Base-by-base conservation (phyloP, 2,113 vertebrate species). In the Pterocles orientalis region DNA sequence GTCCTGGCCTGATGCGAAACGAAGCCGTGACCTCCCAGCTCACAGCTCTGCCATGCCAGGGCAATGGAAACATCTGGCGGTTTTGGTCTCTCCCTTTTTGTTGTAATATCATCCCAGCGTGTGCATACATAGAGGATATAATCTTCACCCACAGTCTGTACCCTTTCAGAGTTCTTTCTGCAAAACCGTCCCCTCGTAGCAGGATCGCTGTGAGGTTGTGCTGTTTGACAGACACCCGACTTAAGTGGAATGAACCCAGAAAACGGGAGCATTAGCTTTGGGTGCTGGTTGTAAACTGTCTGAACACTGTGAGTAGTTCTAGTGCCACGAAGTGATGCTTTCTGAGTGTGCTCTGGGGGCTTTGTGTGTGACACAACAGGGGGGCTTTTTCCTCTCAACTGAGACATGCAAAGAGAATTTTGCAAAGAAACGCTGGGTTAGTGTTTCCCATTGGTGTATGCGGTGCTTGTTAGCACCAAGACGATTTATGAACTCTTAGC, bases 241-340 rank as follows among this genome's bases (percentile, higher is more conserved):
- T 78, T 14, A 0, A 19, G 65, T 45, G 58, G 34, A 14, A 31
- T n/a, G 17, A 10, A 29, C 50, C 21, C 20, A 48, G 68, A 7
- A 72, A 54, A 28, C 6, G 0, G 7, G 24, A 68, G 69, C n/a
- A 0, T 6, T 13, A 11, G 43, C 19, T 80, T 45, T 43, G 56
- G 58, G 1, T 64, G 81, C 19, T 62, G 8, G 10, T 18, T 62
- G 21, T 58, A 4, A 68, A 3, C n/a, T 21, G 14, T 20, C n/a
- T 1, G 1, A 25, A 2, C 3, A 0, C 11, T 41, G 24, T 3
- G 53, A 25, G 21, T 15, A 10, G 12, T 15, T n/a, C 18, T 18
- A 0, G 5, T 17, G 41, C 23, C 6, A 3, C 36, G 1, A 25
- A 39, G 36, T 1, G 61, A 8, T 50, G 62, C 53, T 79, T 28